Evolutionary conservation across 2,888 invertebrate species (phyloP).

Genomic region (Bugula neritina): DNA sequence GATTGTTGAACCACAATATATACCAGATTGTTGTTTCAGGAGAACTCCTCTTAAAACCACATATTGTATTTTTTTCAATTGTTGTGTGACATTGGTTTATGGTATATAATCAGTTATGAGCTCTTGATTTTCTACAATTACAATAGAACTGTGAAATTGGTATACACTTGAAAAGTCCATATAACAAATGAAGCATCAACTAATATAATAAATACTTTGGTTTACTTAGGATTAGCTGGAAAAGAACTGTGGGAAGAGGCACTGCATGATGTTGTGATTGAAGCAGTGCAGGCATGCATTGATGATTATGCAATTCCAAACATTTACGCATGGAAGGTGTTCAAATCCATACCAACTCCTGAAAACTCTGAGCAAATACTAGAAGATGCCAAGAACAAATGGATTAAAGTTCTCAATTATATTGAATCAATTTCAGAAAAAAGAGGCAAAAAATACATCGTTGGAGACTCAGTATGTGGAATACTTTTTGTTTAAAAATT

Average conservation of each 20-base stretch:
- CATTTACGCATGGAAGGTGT: constrained; percentile 8
- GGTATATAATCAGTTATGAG: too few species aligned
- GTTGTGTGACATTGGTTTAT: too few species aligned
- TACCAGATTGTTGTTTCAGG: too few species aligned
- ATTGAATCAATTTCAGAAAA: constrained; percentile 5
- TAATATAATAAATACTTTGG: too few species aligned
- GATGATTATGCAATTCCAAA: not conserved
- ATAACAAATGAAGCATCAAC: too few species aligned
- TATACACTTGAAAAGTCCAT: too few species aligned
- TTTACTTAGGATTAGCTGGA: constrained; percentile 11
- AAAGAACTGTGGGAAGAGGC: not conserved
- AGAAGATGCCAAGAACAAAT: constrained; percentile 9
- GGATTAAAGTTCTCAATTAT: constrained; percentile 2
- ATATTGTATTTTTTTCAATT: too few species aligned
- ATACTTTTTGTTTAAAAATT: too few species aligned
- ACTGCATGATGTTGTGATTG: constrained; percentile 2
- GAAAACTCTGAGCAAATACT: constrained; percentile 8
- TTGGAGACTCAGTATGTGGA: not conserved
- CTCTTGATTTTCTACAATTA: too few species aligned
- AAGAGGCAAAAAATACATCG: constrained; percentile 22
- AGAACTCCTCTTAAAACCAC: too few species aligned
- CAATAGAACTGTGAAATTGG: too few species aligned
- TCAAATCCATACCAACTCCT: constrained; percentile 1
- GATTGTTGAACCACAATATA: too few species aligned
- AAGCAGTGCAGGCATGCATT: not conserved